Conservation (phyloP, 2,888 invertebrate species). For the Lissonota sp. region DNA sequence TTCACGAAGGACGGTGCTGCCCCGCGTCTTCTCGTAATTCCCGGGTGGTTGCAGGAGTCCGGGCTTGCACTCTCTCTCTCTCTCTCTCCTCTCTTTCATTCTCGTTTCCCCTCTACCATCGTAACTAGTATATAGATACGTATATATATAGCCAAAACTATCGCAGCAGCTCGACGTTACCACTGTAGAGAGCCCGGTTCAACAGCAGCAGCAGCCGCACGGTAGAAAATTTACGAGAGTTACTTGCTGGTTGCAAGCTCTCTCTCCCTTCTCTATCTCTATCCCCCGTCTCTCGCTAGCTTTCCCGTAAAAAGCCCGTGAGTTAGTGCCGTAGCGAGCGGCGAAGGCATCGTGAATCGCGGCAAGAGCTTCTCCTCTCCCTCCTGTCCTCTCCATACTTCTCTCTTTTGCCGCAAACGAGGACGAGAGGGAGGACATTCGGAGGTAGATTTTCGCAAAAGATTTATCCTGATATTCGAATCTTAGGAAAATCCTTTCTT, state of each 20-base stretch:
- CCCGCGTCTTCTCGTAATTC: conserved; percentile 61
- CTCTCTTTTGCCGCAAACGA: conserved; percentile 19
- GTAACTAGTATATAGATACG: conserved; percentile 17
- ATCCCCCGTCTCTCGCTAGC: conserved; percentile 15
- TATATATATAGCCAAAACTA: conserved; percentile 35
- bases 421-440: conserved; percentile 33
- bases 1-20: conserved; percentile 58
- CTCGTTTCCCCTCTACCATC: conserved; percentile 45
- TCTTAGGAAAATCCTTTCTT: conserved; percentile 10
- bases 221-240: conserved; percentile 69
- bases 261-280: conserved; percentile 15
- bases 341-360: conserved; percentile 65
- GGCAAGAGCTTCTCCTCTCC: conserved; percentile 53
- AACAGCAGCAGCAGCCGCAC: conserved; percentile 64
- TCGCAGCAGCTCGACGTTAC: conserved; percentile 58
- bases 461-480: conserved; percentile 23
- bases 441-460: conserved; percentile 43
- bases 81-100: conserved; percentile 34
- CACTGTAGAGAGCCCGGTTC: conserved; percentile 51
- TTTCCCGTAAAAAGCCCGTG: conserved; percentile 62
- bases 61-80: conserved; percentile 28
- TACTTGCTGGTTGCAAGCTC: conserved; percentile 59
- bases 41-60: conserved; percentile 58
- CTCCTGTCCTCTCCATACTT: conserved; percentile 3
- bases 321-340: conserved; percentile 66